Evolutionary conservation across 2,113 vertebrate genomes (phyloP).

Genomic region (Ceyx margarethae): DNA sequence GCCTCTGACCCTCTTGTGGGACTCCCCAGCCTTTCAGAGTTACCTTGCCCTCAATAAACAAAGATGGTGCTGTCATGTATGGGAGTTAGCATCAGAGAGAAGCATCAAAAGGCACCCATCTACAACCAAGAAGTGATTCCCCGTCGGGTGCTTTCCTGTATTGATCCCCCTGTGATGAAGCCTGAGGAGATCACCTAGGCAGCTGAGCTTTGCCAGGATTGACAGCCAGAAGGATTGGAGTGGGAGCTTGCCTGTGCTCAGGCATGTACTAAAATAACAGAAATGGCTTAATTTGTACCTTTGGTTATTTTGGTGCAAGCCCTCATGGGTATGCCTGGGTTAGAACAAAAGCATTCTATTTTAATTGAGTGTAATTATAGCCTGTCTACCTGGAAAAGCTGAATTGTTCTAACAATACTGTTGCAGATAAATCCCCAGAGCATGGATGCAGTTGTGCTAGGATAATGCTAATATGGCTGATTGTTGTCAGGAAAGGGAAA

Average conservation of each 20-base stretch:
- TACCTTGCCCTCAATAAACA: neutral
- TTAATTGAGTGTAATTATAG: constrained; percentile 45
- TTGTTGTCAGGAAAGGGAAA: neutral
- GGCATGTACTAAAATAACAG: neutral
- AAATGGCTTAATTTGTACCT: neutral
- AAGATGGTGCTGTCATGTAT: fast-evolving
- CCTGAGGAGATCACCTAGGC: neutral
- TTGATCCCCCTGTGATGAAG: neutral
- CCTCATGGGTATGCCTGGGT: neutral
- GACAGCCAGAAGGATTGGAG: neutral
- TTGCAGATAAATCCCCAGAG: neutral
- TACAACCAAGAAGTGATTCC: neutral
- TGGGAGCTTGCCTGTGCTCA: neutral
- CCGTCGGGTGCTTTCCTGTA: neutral
- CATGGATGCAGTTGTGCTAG: neutral
- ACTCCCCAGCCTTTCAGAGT: neutral
- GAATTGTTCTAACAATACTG: neutral
- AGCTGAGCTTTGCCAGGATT: neutral
- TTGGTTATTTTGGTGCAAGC: constrained; percentile 1
- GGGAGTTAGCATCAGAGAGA: neutral
- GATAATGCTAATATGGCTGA: neutral
- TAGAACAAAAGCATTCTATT: constrained; percentile 50
- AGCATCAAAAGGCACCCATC: fast-evolving
- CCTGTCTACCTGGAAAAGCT: neutral
- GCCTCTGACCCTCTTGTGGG: neutral